Evolutionary conservation across 2,113 vertebrate genomes (phyloP).

Genomic region (Spizaetus ornatus): DNA sequence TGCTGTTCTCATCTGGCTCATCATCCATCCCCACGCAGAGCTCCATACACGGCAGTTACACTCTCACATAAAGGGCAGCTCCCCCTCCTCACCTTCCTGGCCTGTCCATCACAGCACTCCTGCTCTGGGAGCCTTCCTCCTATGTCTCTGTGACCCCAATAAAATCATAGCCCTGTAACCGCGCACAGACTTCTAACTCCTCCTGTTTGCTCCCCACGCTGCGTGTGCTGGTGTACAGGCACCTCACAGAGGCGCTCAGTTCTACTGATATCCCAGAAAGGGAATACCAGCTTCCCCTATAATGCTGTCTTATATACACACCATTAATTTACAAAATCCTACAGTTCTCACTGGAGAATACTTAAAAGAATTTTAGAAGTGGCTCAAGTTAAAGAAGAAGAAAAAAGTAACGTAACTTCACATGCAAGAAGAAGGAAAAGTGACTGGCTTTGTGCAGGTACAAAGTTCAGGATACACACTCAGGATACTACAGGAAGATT

Average conservation of each 20-base stretch:
- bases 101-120: not conserved
- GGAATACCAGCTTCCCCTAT: not conserved
- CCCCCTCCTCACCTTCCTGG: not conserved
- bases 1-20: not conserved
- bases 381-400: not conserved
- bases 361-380: not conserved
- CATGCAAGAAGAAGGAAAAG: not conserved
- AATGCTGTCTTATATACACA: not conserved
- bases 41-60: not conserved
- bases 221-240: rapidly evolving
- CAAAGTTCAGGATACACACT: not conserved
- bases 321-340: not conserved
- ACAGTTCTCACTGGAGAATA: not conserved
- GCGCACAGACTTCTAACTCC: not conserved
- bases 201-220: not conserved
- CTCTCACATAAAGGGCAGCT: not conserved
- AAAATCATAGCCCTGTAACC: not conserved
- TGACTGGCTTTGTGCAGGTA: not conserved
- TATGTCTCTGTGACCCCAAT: not conserved
- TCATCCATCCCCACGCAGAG: not conserved
- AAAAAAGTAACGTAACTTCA: not conserved
- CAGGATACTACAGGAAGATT: not conserved
- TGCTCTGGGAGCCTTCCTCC: not conserved
- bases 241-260: not conserved
- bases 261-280: not conserved